Evolutionary conservation across 2,888 invertebrate genomes (phyloP), one percentile per base, ranked within the genome.

Genomic region (Nebria salina): DNA sequence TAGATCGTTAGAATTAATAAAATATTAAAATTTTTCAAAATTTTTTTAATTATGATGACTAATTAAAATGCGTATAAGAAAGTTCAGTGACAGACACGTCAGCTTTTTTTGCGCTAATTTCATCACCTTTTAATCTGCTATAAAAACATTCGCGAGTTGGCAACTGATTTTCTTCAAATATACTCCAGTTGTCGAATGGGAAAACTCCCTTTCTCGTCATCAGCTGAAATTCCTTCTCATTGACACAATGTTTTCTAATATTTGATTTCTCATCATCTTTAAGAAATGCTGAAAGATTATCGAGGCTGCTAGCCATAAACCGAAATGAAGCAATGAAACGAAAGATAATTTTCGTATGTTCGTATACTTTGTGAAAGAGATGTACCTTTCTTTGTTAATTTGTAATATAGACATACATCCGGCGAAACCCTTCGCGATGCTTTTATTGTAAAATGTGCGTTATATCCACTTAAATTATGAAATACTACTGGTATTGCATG

Each of bases 401-500:
- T 6, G 82, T 77, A 1, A 81, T 82, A 15, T 83, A 34, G 1
- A 84, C 13, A 8, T 77, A n/a, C 0, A 83, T 11, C 20, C 85
- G 84, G 7, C 78, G 75, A 83, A 83, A 25, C 68, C 65, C 72
- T 77, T 82, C 13, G 82, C 82, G 8, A 86, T 65, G 26, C 84
- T 83, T 20, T 20, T 13, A 86, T 85, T 20, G 87, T 81, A 74
- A 87, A 85, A 82, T 87, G 86, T 6, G 83, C 76, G 81, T 87
- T 86, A 83, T 86, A 86, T 8, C 84, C 84, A 6, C 80, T 83
- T 7, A 87, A 83, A 83, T 20, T 87, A 76, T 87, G 87, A 78
- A 87, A 86, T 8, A 86, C 82, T 7, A 87, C 82, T 1, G 87
- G 87, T 64, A 88, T 84, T 26, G 83, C 82, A 34, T 83, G 76